Base-by-base conservation (phyloP, 2,113 vertebrate genomes). In the Empidonax alnorum region DNA sequence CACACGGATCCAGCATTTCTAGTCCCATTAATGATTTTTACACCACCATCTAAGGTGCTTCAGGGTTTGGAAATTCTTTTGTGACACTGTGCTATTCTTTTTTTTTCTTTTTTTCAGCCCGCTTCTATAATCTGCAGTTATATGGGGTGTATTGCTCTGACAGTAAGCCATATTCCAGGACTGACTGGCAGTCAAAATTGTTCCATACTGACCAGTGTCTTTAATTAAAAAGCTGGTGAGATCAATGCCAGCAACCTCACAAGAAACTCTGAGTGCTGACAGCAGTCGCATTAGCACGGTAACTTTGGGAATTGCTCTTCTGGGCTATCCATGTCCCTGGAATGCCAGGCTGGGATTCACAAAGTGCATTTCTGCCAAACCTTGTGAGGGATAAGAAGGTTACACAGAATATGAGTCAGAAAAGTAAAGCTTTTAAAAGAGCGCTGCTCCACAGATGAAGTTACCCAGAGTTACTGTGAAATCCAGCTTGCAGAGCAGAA, bases 261-360 rank as follows among this genome's bases (percentile, higher is more conserved):
- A 76, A 94, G 74, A 89, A 95, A 82, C 35, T 39, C 49, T 52
- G 30, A 84, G 91, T 56, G 74, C 53, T 89, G 84, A 94, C 74
- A 89, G 82, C 66, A 94, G 69, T 85, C 2, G 0, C 24, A 61
- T 85, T 82, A 91, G 77, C 62, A 87, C 7, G 0, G 80, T 76
- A 82, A 75, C 90, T 89, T 75, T 76, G 78, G 52, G 84, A 94
- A 89, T 55, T 82, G 82, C n/a, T 85, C 66, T 95, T 90, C 87
- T 90, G 84, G 44, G 21, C 56, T 83, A 47, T 55, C 87, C 27
- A 17, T 65, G 49, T 52, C 58, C 44, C 78, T 46, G 66, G 53
- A 95, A 87, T 52, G 58, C 49, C 68, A 23, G 66, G 28, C 49
- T 82, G 41, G 44, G 47, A 68, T 79, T 90, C 74, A 72, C 85